phyloP scores from a whole-genome alignment of 2,888 invertebrate genomes.

The Cheilosia variabilis region DNA sequence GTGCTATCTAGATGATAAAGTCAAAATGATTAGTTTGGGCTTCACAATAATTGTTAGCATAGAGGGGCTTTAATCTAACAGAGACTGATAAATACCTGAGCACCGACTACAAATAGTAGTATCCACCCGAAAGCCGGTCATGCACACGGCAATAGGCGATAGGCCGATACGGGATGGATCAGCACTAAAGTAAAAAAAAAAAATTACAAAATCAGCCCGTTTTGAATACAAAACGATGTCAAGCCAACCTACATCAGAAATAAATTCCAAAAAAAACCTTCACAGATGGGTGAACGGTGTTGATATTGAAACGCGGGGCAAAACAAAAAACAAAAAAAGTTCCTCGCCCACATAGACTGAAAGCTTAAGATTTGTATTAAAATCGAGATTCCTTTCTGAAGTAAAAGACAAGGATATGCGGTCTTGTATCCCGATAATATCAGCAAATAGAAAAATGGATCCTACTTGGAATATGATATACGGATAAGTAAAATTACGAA shows the following conservation, averaged over 20 bases:
- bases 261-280: constrained; percentile 9
- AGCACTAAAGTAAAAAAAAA: constrained; percentile 17
- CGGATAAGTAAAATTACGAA: constrained; percentile 43
- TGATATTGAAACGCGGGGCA: constrained; percentile 1
- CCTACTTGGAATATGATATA: constrained; percentile 44
- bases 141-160: constrained; percentile 22
- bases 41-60: background rate
- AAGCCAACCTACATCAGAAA: constrained; percentile 8
- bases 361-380: constrained; percentile 24
- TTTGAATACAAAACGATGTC: constrained; percentile 26
- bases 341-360: too few species aligned
- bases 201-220: background rate
- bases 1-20: too few species aligned
- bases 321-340: background rate
- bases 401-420: constrained; percentile 25
- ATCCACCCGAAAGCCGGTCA: constrained; percentile 31
- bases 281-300: background rate
- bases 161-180: too few species aligned
- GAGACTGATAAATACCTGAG: constrained; percentile 1
- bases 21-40: too few species aligned
- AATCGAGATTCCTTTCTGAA: constrained; percentile 5
- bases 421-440: constrained; percentile 60
- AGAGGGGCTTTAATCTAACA: background rate
- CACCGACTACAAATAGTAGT: constrained; percentile 21
- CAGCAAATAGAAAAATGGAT: constrained; percentile 65